A percentile compares a stretch with the other conserved stretches of the same genome.
Evolutionary conservation across 2,797 vertebrate genomes (phyloP).

Genomic region (Gouania willdenowi): DNA sequence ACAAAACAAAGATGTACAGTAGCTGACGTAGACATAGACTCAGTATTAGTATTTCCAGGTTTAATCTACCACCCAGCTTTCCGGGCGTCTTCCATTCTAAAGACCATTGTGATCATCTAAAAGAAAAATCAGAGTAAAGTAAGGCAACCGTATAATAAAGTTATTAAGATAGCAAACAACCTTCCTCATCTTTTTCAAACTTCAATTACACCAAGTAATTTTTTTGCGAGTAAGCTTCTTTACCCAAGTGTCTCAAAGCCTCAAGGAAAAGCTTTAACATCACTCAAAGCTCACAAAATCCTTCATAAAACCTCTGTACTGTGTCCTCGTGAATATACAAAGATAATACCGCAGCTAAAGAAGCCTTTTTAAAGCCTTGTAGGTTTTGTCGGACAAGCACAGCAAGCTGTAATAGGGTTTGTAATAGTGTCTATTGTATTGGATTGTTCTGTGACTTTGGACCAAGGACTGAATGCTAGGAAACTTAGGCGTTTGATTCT

Average conservation of each 20-base stretch:
- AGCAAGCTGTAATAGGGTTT: slow-evolving; percentile 38
- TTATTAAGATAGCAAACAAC: no score
- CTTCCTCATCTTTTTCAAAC: slow-evolving; percentile 4
- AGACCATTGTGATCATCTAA: no score
- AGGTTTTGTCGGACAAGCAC: slow-evolving; percentile 15
- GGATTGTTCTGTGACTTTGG: slow-evolving; percentile 27
- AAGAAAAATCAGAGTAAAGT: no score
- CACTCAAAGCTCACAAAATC: background rate
- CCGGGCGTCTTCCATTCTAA: no score
- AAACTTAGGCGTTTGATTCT: slow-evolving; percentile 21
- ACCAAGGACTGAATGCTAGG: slow-evolving; percentile 15
- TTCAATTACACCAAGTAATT: slow-evolving; percentile 6
- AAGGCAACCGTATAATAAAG: no score
- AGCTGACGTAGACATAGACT: no score
- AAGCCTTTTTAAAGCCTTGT: slow-evolving; percentile 19
- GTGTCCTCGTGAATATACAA: background rate
- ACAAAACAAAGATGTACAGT: no score
- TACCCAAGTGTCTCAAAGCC: slow-evolving; percentile 10
- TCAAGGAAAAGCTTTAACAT: slow-evolving; percentile 9
- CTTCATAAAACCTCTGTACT: background rate
- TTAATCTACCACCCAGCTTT: no score
- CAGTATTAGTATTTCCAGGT: no score
- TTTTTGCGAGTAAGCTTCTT: no score
- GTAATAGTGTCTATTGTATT: slow-evolving; percentile 35
- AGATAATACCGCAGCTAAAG: slow-evolving; percentile 22